Conservation (phyloP, 1,140 invertebrate genomes). For the Pseudomyrmex dendroicus region DNA sequence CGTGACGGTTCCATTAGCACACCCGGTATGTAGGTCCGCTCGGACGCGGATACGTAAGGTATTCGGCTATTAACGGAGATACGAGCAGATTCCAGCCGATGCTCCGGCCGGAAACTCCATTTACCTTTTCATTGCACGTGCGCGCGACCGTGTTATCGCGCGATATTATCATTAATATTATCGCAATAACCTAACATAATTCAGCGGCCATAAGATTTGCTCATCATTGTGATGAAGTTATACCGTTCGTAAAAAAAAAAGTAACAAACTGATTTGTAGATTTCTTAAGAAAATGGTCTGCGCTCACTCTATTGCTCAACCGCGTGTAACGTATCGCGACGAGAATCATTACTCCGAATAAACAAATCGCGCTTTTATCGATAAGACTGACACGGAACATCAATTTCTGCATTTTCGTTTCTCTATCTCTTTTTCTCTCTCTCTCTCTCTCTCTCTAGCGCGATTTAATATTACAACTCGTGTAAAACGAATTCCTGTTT, state of each 20-base stretch:
- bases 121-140: conserved; percentile 22
- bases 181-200: background rate
- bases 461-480: background rate
- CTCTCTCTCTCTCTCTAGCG: too few relatives aligned
- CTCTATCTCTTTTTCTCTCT: too few relatives aligned
- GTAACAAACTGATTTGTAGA: too few relatives aligned
- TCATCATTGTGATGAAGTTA: background rate
- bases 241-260: too few relatives aligned
- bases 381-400: conserved; percentile 21
- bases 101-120: conserved; percentile 38
- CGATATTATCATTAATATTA: conserved; percentile 3
- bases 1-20: conserved; percentile 75
- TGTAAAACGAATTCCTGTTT: background rate
- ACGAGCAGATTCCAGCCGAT: conserved; percentile 68
- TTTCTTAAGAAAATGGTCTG: too few relatives aligned
- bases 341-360: background rate
- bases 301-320: too few relatives aligned
- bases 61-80: conserved; percentile 77
- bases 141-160: background rate
- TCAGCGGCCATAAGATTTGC: background rate
- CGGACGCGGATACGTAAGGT: conserved; percentile 76
- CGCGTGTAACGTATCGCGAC: too few relatives aligned
- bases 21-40: conserved; percentile 73
- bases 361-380: background rate
- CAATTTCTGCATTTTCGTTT: conserved; percentile 26